Base-by-base conservation (phyloP, 2,797 vertebrate species). In the Lophius americanus region DNA sequence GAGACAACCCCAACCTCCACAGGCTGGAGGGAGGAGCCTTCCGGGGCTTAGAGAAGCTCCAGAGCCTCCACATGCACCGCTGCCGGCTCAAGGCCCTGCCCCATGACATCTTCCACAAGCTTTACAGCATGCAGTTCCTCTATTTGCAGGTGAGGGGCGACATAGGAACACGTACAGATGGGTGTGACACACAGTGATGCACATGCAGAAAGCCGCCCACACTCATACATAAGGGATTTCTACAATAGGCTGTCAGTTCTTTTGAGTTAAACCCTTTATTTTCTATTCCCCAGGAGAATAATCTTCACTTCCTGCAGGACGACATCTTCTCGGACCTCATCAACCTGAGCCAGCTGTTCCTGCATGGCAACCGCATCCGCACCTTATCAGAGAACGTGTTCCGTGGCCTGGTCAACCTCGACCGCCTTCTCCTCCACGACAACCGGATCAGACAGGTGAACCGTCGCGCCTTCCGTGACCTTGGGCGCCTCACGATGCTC, bases 101-200 rank as follows among this genome's bases (percentile, higher is more conserved):
- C 38, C 92, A 94, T 55, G 92, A 93, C 90, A 94, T 99, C 89
- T 98, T 99, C 90, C 95, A 94, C 6, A 96, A 96, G 87, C 96
- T 98, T 39, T 95, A 94, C 94, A 98, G 96, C 91, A 94, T 99
- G 88, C 97, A 98, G 86, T 98, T 97, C 92, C 96, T 99, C 87
- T 99, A 98, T 82, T 92, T 99, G 79, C 97, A 92, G 91, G 91
- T 92, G 86, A 84, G 85, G n/a, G 58, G 47, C 62, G 39, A 37
- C 67, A 70, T 44, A 35, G 9, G 65, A 52, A 44, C 7, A 5
- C 49, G 56, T 7, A 5, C 10, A 53, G 32, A 63, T 13, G 59
- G 60, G 33, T 46, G 42, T 37, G 36, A 79, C 49, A 65, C 36
- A 33, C 41, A 38, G 10, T 12, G 1, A 7, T 9, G 33, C 8